These are phyloP conservation scores for Emydocephalus ijimae DNA, from an alignment of 2,113 vertebrate genomes.

Conservation along the genomic window DNA sequence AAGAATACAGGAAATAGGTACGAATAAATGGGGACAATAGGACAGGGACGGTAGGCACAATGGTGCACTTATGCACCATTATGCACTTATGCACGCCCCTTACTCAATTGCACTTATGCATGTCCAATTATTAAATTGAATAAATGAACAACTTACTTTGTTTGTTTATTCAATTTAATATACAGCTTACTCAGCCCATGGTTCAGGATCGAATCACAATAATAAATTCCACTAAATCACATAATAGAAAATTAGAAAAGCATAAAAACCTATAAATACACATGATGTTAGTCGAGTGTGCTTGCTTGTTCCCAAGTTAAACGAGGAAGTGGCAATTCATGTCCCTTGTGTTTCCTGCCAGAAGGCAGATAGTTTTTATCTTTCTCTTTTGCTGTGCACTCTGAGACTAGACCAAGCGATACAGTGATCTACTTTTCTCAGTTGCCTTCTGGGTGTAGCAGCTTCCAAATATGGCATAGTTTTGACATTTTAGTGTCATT, in stretches of 20 bases:
- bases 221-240: too few species aligned
- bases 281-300: not conserved
- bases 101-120: too few species aligned
- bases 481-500: slow-evolving; percentile 60
- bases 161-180: not conserved
- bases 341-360: not conserved
- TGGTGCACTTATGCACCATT: too few species aligned
- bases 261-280: not conserved
- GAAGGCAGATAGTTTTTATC: not conserved
- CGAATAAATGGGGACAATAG: too few species aligned
- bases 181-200: not conserved
- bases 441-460: slow-evolving; percentile 49
- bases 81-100: too few species aligned
- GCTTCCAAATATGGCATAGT: slow-evolving; percentile 53
- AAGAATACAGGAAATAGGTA: too few species aligned
- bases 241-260: too few species aligned
- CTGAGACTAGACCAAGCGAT: accelerated
- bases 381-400: slow-evolving; percentile 30
- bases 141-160: not conserved
- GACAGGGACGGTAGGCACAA: too few species aligned
- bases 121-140: too few species aligned
- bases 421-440: slow-evolving; percentile 51
- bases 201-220: not conserved
- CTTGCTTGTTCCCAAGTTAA: not conserved
- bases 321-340: not conserved